Percentiles rank a stretch among this genome's conserved stretches.
phyloP scores from a whole-genome alignment of 2,888 invertebrate genomes.

The Melitaea athalia region DNA sequence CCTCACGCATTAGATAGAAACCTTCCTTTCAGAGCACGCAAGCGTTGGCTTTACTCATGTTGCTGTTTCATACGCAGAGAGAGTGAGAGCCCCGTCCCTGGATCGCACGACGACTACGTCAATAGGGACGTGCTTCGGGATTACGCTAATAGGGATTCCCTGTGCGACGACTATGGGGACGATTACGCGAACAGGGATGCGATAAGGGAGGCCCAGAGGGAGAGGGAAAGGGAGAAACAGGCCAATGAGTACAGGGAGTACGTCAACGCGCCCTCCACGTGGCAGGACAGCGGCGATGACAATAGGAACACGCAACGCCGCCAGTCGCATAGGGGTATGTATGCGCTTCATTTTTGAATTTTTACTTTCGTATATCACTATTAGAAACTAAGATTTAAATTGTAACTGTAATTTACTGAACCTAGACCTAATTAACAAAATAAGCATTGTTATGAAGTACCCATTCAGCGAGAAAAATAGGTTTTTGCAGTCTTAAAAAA shows the following conservation, averaged over 20 bases:
- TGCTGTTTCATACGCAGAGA: slow-evolving; percentile 80
- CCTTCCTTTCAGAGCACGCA: slow-evolving; percentile 71
- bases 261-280: slow-evolving; percentile 73
- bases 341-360: not conserved
- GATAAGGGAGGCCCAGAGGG: slow-evolving; percentile 75
- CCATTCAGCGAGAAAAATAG: too few relatives aligned
- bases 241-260: slow-evolving; percentile 75
- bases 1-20: slow-evolving; percentile 58
- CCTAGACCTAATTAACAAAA: too few relatives aligned
- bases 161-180: slow-evolving; percentile 76
- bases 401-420: too few relatives aligned
- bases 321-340: slow-evolving; percentile 61
- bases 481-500: too few relatives aligned
- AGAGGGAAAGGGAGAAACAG: slow-evolving; percentile 61
- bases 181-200: slow-evolving; percentile 79
- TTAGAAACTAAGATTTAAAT: too few relatives aligned
- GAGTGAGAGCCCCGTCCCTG: slow-evolving; percentile 73
- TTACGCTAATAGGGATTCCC: slow-evolving; percentile 74
- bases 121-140: slow-evolving; percentile 73
- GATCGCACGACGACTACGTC: slow-evolving; percentile 74
- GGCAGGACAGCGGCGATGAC: slow-evolving; percentile 68
- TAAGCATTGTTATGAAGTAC: too few relatives aligned
- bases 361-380: too few relatives aligned
- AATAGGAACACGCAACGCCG: slow-evolving; percentile 72
- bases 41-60: slow-evolving; percentile 75